These are phyloP conservation scores for Cyrtonyx montezumae DNA, from an alignment of 2,113 vertebrate genomes.

Conservation along the genomic window DNA sequence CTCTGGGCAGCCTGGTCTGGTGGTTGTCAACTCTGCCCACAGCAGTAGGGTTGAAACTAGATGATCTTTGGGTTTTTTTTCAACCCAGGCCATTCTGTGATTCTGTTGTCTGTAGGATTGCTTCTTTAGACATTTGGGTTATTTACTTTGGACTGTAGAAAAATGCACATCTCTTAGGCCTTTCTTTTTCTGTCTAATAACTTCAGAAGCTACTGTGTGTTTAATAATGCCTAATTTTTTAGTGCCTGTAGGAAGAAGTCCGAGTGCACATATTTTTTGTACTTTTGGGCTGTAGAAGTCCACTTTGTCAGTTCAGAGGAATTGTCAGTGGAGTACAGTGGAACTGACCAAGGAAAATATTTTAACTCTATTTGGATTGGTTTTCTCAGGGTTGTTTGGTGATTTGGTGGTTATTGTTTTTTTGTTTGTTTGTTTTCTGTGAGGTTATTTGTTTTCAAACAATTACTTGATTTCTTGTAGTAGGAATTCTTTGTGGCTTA, in stretches of 20 bases:
- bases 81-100: no score
- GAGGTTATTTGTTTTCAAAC: neutral
- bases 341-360: neutral
- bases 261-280: neutral
- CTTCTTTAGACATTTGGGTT: neutral
- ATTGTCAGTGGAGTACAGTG: neutral
- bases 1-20: no score
- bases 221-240: neutral
- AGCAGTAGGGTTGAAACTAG: no score
- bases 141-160: neutral
- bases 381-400: neutral
- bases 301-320: accelerated
- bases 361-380: neutral
- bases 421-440: neutral
- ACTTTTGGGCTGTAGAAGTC: neutral
- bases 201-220: neutral
- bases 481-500: neutral
- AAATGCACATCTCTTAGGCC: neutral
- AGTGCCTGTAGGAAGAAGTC: neutral
- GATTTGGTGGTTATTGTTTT: neutral
- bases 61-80: no score
- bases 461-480: neutral
- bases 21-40: no score
- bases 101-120: neutral
- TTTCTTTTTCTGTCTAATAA: neutral